Conservation (phyloP, 2,888 invertebrate genomes). For the Itoplectis maculator region DNA sequence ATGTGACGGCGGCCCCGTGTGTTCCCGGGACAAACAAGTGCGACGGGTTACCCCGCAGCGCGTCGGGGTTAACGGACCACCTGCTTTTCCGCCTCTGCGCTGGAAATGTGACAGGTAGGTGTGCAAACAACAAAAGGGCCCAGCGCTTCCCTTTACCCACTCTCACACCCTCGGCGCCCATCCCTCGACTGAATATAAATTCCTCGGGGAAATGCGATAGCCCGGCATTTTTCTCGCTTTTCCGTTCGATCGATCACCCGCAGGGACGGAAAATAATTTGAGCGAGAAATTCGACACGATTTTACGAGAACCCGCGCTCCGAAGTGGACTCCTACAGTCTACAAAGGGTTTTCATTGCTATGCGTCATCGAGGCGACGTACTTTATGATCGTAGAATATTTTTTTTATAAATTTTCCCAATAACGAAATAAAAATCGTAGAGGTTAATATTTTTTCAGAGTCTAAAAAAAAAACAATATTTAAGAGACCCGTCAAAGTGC, state of each 20-base stretch:
- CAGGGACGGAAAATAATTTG: slow-evolving; percentile 31
- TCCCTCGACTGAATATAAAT: slow-evolving; percentile 56
- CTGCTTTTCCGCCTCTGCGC: slow-evolving; percentile 56
- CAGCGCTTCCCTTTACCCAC: slow-evolving; percentile 38
- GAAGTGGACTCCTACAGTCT: neutral
- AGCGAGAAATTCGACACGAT: slow-evolving; percentile 54
- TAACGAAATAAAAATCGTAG: neutral
- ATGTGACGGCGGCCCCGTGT: neutral
- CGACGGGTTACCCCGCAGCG: neutral
- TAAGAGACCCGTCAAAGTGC: neutral
- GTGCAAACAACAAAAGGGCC: slow-evolving; percentile 63
- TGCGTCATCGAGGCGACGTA: neutral
- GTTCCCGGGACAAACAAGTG: slow-evolving; percentile 51
- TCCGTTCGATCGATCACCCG: slow-evolving; percentile 36
- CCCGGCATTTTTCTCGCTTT: slow-evolving; percentile 40
- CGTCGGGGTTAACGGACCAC: slow-evolving; percentile 40
- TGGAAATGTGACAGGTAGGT: slow-evolving; percentile 49
- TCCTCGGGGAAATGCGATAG: slow-evolving; percentile 62
- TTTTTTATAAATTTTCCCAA: neutral
- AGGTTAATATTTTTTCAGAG: no score
- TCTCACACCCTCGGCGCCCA: slow-evolving; percentile 30
- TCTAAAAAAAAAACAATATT: no score
- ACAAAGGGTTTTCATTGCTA: slow-evolving; percentile 4
- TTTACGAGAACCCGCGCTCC: neutral
- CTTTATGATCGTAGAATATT: neutral